Evolutionary conservation across 2,888 invertebrate genomes (phyloP), one percentile per base, ranked within the genome.

Genomic region (Platycheirus albimanus): DNA sequence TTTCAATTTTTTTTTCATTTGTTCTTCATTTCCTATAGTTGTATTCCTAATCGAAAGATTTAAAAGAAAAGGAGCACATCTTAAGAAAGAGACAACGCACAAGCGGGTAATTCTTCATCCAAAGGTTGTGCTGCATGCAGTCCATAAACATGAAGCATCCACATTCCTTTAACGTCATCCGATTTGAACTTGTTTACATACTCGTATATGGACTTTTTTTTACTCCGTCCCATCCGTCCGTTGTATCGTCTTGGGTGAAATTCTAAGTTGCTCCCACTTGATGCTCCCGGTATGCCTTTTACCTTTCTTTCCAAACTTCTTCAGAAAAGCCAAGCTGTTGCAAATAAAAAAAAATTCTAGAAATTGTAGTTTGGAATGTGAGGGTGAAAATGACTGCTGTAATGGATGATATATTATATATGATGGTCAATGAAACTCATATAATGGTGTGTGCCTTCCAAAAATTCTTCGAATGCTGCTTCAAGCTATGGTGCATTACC

Each of bases 101-200:
- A 56, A 54, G 49, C 33, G 56, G 43, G 33, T 58, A 61, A 81
- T 71, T 61, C 52, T 51, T 71, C 77, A 81, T 77, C 71, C 36
- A 13, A 76, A 67, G n/a, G n/a, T n/a, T 71, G 77, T 74, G 52
- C 74, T 74, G 36, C 72, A 74, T 80, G 80, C 74, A 74, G 36
- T 56, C 69, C 63, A 75, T 64, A 81, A 64, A 52, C 70, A 76
- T 45, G 69, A 58, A 76, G 64, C 71, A 72, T 77, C 81, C 64
- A 76, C 71, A 81, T 81, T 81, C 81, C 61, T 58, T 66, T 33
- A 19, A 54, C 66, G 67, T 77, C 66, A 77, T 77, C 71, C 71
- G 81, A 81, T 77, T 77, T 54, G 61, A 81, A 81, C 61, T 71
- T 77, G 71, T 77, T 61, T 45, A 69, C 72, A 72, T 67, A 43